Evolutionary conservation across 2,797 vertebrate species (phyloP), one percentile per base, ranked within the genome.

Genomic region (Syndactyla subalaris): DNA sequence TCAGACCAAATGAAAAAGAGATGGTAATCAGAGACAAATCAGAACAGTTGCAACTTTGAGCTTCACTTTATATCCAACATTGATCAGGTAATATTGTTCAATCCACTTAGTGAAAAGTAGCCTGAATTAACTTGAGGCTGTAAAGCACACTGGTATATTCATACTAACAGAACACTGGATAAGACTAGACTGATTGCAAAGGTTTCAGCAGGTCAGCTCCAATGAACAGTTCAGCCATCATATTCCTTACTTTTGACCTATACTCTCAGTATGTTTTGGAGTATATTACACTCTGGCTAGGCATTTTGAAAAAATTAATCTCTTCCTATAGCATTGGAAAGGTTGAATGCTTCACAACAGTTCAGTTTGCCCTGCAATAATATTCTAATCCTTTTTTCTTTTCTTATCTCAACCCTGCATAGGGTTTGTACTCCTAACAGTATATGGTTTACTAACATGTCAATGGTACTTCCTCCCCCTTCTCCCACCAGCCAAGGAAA

Each of bases 391-490:
- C 58, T 54, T 94, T 96, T 97, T 97, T 96, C 96, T 97, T 95
- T 97, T 84, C 95, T 98, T 97, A 97, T 97, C 96, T 97, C 91
- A 74, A n/a, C 59, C 90, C 87, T 93, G 87, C 93, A 97, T 93
- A 89, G 95, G 70, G 66, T 80, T 95, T 96, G 57, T 51, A 95
- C 54, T 75, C 77, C 88, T 95, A 92, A 90, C 34, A 91, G 66
- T 43, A 92, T 77, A 95, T 87, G 34, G 41, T 96, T 97, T 91
- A 94, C 95, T 65, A 94, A 91, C 77, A 94, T 30, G 57, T 72
- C 76, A 94, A 4, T 84, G 75, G 63, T 76, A 57, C 36, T 92
- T 95, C 76, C 83, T 78, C 91, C 83, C 71, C 73, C 32, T 93
- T 93, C 66, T 48, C 23, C 76, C 59, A 75, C 26, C 66, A 97